Percentiles rank a stretch among this genome's conserved stretches.
These are phyloP conservation scores for Netelia virgata DNA, from an alignment of 2,888 invertebrate species.

Conservation along the genomic window DNA sequence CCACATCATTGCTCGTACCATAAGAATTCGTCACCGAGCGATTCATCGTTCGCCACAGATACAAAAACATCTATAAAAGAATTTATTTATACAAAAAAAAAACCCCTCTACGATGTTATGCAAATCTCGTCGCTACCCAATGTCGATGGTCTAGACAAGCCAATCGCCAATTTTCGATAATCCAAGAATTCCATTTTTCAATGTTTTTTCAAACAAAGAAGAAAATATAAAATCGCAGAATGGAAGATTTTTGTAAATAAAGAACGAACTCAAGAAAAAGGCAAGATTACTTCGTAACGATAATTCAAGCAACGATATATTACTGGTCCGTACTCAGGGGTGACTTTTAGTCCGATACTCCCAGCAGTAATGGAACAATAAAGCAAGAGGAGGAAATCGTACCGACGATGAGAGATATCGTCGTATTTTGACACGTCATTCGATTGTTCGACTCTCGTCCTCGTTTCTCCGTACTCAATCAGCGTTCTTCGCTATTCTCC, in stretches of 20 bases:
- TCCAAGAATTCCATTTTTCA: too few relatives aligned
- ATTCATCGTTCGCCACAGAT: conserved; percentile 21
- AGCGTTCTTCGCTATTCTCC: conserved; percentile 14
- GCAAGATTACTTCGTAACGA: conserved; percentile 4
- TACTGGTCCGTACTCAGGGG: conserved; percentile 21
- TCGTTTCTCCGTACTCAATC: conserved; percentile 43
- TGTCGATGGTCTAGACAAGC: too few relatives aligned
- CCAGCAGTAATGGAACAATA: conserved; percentile 33
- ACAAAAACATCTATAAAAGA: not conserved
- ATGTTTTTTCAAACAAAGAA: too few relatives aligned
- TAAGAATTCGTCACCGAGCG: conserved; percentile 43
- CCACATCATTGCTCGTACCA: conserved; percentile 43
- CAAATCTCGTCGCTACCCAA: too few relatives aligned
- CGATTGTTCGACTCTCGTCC: conserved; percentile 61
- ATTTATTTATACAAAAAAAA: not conserved
- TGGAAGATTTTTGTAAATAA: too few relatives aligned
- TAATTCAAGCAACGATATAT: conserved; percentile 58
- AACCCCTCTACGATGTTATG: not conserved
- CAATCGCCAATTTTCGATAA: too few relatives aligned
- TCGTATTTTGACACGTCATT: conserved; percentile 55
- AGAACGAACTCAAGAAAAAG: not conserved
- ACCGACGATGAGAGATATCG: conserved; percentile 55
- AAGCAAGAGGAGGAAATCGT: conserved; percentile 40
- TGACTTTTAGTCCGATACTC: conserved; percentile 32
- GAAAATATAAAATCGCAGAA: too few relatives aligned